phyloP scores from a whole-genome alignment of 1,140 invertebrate species.

The Trachelipus rathkii region DNA sequence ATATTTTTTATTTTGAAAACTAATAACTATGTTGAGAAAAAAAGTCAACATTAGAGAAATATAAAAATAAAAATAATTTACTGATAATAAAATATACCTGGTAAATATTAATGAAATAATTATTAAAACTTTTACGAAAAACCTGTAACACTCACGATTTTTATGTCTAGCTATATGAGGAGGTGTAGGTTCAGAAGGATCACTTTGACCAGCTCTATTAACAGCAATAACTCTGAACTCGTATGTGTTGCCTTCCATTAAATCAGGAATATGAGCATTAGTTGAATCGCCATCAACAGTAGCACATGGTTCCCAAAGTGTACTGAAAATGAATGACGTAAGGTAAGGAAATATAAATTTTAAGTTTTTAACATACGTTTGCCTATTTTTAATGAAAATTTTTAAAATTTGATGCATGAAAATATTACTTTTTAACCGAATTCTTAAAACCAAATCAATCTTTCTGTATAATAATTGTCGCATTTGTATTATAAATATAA shows the following conservation, averaged over 20 bases:
- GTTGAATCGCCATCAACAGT: conserved; percentile 78
- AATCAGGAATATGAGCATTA: conserved; percentile 73
- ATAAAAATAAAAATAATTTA: too few species aligned
- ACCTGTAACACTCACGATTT: conserved; percentile 61
- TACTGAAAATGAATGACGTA: conserved; percentile 52
- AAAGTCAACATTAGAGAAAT: too few species aligned
- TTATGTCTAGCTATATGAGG: conserved; percentile 86
- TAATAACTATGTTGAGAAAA: background rate
- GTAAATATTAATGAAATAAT: too few species aligned
- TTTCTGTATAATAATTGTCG: too few species aligned
- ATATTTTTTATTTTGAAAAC: too few species aligned
- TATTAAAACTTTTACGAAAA: background rate
- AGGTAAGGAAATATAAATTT: background rate
- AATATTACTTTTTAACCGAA: too few species aligned
- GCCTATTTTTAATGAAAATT: background rate
- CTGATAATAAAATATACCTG: too few species aligned
- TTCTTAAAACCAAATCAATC: too few species aligned
- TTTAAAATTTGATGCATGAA: background rate
- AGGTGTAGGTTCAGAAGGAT: conserved; percentile 81
- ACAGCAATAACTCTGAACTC: conserved; percentile 91
- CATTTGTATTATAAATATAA: too few species aligned
- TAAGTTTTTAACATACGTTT: conserved; percentile 50
- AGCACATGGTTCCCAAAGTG: conserved; percentile 80
- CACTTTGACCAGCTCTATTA: conserved; percentile 85
- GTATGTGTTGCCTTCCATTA: conserved; percentile 85